Evolutionary conservation across 2,113 vertebrate species (phyloP).

Genomic region (Trematocara unimaculatum): DNA sequence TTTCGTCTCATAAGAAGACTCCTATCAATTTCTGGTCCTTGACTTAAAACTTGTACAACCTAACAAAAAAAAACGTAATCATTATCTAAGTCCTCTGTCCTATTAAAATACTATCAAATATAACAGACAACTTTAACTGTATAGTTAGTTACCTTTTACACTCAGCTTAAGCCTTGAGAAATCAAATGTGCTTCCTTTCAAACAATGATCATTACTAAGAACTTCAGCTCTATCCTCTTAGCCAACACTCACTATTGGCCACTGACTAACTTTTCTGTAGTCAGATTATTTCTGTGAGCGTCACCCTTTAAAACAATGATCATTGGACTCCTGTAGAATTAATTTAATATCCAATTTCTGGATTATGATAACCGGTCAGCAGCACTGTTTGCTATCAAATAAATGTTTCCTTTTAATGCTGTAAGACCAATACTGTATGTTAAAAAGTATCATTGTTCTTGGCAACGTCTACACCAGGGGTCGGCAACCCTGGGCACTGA

Average conservation of each 20-base stretch:
- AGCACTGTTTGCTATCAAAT: neutral
- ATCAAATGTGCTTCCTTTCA: neutral
- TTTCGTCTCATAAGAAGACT: neutral
- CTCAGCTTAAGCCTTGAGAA: neutral
- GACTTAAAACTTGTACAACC: neutral
- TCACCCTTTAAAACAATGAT: neutral
- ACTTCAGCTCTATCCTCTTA: neutral
- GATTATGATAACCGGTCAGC: neutral
- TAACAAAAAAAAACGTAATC: neutral
- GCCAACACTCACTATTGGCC: neutral
- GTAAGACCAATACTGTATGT: neutral
- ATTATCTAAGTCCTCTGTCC: neutral
- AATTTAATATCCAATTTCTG: neutral
- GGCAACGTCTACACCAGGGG: neutral
- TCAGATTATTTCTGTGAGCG: neutral
- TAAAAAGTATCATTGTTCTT: neutral
- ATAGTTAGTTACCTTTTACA: neutral
- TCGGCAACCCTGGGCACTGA: too few species aligned
- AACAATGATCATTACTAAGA: conserved; percentile 8
- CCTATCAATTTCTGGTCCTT: neutral
- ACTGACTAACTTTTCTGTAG: neutral
- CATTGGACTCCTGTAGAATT: neutral
- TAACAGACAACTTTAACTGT: neutral
- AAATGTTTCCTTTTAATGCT: neutral
- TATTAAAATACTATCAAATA: neutral